phyloP scores from a whole-genome alignment of 2,113 vertebrate genomes.

The Crocuta crocuta region DNA sequence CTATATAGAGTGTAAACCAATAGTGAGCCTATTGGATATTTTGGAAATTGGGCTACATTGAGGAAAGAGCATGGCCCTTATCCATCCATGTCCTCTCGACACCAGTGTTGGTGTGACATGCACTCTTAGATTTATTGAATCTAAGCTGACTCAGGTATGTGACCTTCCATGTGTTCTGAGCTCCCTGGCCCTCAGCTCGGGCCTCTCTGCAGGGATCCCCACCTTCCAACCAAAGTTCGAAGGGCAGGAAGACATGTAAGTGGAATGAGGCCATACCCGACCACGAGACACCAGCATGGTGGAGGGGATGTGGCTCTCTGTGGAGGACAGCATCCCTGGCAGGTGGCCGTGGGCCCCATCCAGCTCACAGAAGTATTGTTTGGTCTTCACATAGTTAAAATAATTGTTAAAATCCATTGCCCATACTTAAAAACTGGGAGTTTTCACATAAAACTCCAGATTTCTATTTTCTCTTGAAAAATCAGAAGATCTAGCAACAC shows the following conservation, averaged over 20 bases:
- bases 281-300: fast-evolving
- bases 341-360: fast-evolving
- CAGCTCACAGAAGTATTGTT: background rate
- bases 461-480: conserved; percentile 66
- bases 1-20: background rate
- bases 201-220: fast-evolving
- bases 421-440: background rate
- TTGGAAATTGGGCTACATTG: background rate
- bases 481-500: conserved; percentile 4
- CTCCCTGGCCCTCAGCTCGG: background rate
- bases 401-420: background rate
- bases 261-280: background rate
- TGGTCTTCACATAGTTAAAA: background rate
- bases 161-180: background rate
- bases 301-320: background rate
- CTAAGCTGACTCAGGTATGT: background rate
- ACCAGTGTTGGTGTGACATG: background rate
- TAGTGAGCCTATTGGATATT: fast-evolving
- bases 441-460: conserved; percentile 20
- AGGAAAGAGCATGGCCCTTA: background rate
- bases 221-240: background rate
- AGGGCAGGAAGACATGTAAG: background rate
- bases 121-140: background rate
- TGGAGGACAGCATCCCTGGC: background rate
- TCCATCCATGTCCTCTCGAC: background rate